Base-by-base conservation (phyloP, 2,888 invertebrate species). In the Morpho deidamia region DNA sequence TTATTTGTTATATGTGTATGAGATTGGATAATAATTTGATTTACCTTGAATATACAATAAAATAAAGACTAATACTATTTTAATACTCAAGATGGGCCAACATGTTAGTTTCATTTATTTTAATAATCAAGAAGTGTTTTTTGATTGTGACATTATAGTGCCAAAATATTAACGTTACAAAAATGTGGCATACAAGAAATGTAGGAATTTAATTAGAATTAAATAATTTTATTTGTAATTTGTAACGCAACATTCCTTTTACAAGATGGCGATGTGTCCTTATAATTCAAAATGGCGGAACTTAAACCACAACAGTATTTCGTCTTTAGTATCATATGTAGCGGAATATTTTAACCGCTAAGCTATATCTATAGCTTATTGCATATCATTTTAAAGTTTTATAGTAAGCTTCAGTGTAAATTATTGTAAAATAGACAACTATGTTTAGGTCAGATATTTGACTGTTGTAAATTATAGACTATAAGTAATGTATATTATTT, bases 391-490 rank as follows among this genome's bases (percentile, higher is more conserved):
- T 82, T 78, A 74, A 76, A 63, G 65, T 80, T 64, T 58, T 64
- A 65, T 64, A 64, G 58, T 67, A 86, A 81, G 85, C 83, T 86
- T 85, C 72, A 72, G 45, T 88, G 88, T 88, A 88, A 86, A 88
- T 87, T 84, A 83, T 85, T 89, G 88, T 89, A 89, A 65, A 76
- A 81, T 86, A 81, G 71, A 69, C 75, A 81, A 83, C 84, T 86
- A 86, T 84, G 79, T 71, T 76, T 85, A 86, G 81, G 65, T 66
- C 76, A 79, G 70, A 67, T 72, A 53, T 44, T 54, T 68, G 73
- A 75, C 59, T 66, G 70, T 70, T 79, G 77, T 78, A 80, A 68
- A 78, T 79, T 76, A 53, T 71, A 68, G 63, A 70, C 62, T 70
- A 70, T 78, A 79, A 76, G 75, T 70, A 71, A 64, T 80, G 78